Conservation (phyloP, 2,888 invertebrate species). For the Platypus cylindrus region DNA sequence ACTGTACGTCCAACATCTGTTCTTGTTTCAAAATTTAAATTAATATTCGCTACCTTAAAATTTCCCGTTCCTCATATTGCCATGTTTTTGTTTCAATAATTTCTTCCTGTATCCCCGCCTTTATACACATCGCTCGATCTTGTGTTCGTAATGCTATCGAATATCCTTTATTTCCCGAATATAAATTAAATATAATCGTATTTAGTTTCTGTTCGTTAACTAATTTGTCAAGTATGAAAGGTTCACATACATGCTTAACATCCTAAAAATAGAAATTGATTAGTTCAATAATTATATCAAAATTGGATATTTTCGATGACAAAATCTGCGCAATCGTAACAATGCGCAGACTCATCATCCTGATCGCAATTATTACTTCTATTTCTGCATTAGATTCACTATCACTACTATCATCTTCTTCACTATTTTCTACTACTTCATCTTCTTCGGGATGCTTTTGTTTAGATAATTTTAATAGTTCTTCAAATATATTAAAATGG, state of each 20-base stretch:
- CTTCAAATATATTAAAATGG: slow-evolving; percentile 33
- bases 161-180: slow-evolving; percentile 87
- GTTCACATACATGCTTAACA: slow-evolving; percentile 48
- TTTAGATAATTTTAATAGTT: slow-evolving; percentile 33
- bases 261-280: slow-evolving; percentile 41
- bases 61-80: slow-evolving; percentile 83
- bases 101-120: slow-evolving; percentile 42
- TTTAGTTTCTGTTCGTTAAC: slow-evolving; percentile 76
- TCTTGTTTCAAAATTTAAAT: too few relatives aligned
- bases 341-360: too few relatives aligned
- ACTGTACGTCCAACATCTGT: too few relatives aligned
- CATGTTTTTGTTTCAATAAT: slow-evolving; percentile 64
- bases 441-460: too few relatives aligned
- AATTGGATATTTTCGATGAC: too few relatives aligned
- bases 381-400: slow-evolving; percentile 11
- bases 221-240: slow-evolving; percentile 71
- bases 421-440: too few relatives aligned
- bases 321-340: too few relatives aligned
- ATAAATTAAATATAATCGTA: slow-evolving; percentile 80
- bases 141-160: slow-evolving; percentile 38
- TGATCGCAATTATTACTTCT: slow-evolving; percentile 9
- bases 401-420: slow-evolving; percentile 7
- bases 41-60: slow-evolving; percentile 77
- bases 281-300: too few relatives aligned
- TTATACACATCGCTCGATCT: slow-evolving; percentile 14